Base-by-base conservation (phyloP, 2,888 invertebrate genomes). In the Resseliella maxima region DNA sequence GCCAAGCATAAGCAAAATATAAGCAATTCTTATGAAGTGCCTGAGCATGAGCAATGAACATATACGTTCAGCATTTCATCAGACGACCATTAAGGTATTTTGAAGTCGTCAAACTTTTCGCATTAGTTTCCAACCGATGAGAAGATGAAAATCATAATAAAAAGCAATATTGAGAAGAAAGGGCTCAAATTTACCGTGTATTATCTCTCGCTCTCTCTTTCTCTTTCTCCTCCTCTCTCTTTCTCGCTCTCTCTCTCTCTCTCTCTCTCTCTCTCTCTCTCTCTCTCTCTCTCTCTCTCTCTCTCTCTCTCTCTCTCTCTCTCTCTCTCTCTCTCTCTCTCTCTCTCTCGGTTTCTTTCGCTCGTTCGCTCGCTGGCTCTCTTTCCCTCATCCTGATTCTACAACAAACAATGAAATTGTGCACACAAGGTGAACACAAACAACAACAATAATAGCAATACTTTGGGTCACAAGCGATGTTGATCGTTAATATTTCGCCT, bases 31-130 rank as follows among this genome's bases (percentile, higher is more conserved):
- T 59, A 50, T 18, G 41, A 41, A 41, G 41, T 8, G n/a, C n/a
- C n/a, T n/a, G 41, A 12, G 41, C 50, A 50, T 21, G 2, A 50
- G 50, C 50, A 21, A 6, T 18, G n/a, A 50, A 50, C 8, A 24
- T 24, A 24, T 12, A 59, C n/a, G 0, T 31, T 72, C 31, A 72
- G 15, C 31, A 18, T 72, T 72, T 31, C 72, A 31, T 31, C 3
- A 72, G 12, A 31, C 72, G 31, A 31, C 72, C 72, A 72, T 72
- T 15, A 72, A 72, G 72, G 31, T 72, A 35, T 31, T 31, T 18
- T 27, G 15, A 12, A 31, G 6, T 72, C 18, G 72, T 72, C 72
- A 72, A 72, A 72, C 72, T 72, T 72, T 72, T 72, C 72, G 59
- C 59, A 59, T 59, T 59, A 59, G 59, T 59, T 59, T 27, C 5